Conservation (phyloP, 2,888 invertebrate genomes). For the Agriopis leucophaearia region DNA sequence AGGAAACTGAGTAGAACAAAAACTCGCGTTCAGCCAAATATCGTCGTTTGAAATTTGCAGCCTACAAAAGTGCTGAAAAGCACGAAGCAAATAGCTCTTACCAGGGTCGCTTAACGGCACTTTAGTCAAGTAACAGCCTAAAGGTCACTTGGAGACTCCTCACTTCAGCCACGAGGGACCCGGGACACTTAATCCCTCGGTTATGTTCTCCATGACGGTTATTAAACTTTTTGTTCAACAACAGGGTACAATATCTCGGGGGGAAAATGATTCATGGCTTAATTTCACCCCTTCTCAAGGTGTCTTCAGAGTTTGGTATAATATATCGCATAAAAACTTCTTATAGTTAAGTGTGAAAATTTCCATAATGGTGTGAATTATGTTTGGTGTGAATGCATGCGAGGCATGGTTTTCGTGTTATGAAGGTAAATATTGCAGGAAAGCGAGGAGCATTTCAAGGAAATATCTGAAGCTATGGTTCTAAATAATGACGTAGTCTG, state of each 20-base stretch:
- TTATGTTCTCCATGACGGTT: conserved; percentile 20
- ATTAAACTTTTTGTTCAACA: conserved; percentile 32
- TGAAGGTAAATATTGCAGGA: no score
- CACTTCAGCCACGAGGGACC: conserved; percentile 21
- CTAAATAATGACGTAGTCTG: not conserved
- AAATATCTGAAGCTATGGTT: not conserved
- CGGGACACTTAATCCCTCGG: conserved; percentile 26
- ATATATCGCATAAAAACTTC: not conserved
- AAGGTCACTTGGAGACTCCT: conserved; percentile 18
- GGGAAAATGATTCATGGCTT: conserved; percentile 30
- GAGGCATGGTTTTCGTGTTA: no score
- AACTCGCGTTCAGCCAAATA: not conserved
- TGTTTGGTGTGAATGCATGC: no score
- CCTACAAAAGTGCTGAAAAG: conserved; percentile 29
- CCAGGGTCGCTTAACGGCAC: conserved; percentile 24
- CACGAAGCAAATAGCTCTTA: conserved; percentile 14
- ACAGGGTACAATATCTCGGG: conserved; percentile 21
- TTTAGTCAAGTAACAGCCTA: conserved; percentile 16
- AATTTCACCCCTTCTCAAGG: conserved; percentile 16
- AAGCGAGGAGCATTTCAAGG: no score
- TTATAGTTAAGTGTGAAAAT: no score
- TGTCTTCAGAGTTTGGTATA: conserved; percentile 1
- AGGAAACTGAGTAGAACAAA: not conserved
- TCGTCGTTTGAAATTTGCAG: conserved; percentile 3
- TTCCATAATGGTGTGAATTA: no score